Evolutionary conservation across 2,113 vertebrate species (phyloP), one percentile per base, ranked within the genome.

Genomic region (Ivindomyrus marchei): DNA sequence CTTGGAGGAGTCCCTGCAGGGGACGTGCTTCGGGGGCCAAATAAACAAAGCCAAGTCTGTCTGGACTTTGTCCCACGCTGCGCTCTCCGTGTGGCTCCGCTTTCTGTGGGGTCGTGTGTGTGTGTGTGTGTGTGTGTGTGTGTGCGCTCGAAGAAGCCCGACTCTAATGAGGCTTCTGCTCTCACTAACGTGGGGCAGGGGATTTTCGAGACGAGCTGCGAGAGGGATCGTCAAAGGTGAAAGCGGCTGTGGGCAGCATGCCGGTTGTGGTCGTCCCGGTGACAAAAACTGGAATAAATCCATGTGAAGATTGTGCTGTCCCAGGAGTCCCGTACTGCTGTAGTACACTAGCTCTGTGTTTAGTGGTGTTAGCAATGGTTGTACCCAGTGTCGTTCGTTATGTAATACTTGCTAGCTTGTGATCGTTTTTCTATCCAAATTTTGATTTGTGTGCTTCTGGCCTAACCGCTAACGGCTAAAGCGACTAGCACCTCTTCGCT

Each of bases 1-100:
- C 74, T 83, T 47, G 27, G 27, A 89, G 88, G 62, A 89, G 49
- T 84, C 49, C 36, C 50, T n/a, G 50, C 85, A 53, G 85, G 66
- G 46, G 47, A 83, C 3, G n/a, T 47, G 10, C n/a, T 46, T 92
- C 89, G 90, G 92, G 93, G 74, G 90, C 90, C n/a, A 3, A 87
- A 62, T 91, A 1, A 13, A 90, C 92, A 89, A 87, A 21, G 9
- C 91, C 86, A 83, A 93, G 92, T 94, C 94, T 94, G 94, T 91
- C 83, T 89, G 92, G 95, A 95, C 95, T 95, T 95, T 95, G 93
- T 53, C 93, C 93, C 90, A 47, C 90, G 88, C 89, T 31, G 58
- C 90, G 85, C 89, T 90, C 45, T 89, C 91, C 92, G 89, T 91
- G 90, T 91, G 58, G 58, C 58, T 70, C 3, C 3, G 62, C 9